Evolutionary conservation across 1,140 invertebrate species (phyloP).

Genomic region (Cecropterus lyciades): DNA sequence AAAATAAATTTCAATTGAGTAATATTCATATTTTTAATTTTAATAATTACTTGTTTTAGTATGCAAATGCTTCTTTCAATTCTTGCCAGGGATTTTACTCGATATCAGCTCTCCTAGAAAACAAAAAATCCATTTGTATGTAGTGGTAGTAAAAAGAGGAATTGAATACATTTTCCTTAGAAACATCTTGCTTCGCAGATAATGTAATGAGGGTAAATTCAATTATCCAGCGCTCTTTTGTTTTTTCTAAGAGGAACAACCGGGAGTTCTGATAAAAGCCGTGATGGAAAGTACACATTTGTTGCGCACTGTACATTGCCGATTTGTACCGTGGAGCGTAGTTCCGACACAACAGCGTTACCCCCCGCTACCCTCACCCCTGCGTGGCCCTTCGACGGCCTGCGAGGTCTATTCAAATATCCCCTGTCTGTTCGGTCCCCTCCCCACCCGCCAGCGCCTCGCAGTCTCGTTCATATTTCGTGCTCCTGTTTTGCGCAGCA

Average conservation of each 20-base stretch:
- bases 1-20: no score
- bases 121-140: slow-evolving; percentile 40
- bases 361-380: slow-evolving; percentile 43
- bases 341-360: slow-evolving; percentile 57
- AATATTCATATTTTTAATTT: no score
- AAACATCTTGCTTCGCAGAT: slow-evolving; percentile 74
- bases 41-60: not conserved
- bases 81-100: slow-evolving; percentile 1
- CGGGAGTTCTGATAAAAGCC: slow-evolving; percentile 64
- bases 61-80: slow-evolving; percentile 1
- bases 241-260: slow-evolving; percentile 61
- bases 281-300: slow-evolving; percentile 76
- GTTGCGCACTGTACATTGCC: slow-evolving; percentile 72
- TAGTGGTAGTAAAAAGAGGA: slow-evolving; percentile 43
- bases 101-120: slow-evolving; percentile 29
- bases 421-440: slow-evolving; percentile 77
- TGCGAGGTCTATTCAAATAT: slow-evolving; percentile 81
- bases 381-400: slow-evolving; percentile 57
- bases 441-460: slow-evolving; percentile 77
- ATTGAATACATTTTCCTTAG: slow-evolving; percentile 55
- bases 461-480: slow-evolving; percentile 85
- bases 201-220: slow-evolving; percentile 80
- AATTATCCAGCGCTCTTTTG: slow-evolving; percentile 73
- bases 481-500: slow-evolving; percentile 84
- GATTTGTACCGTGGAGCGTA: slow-evolving; percentile 72